Evolutionary conservation across 1,140 invertebrate species (phyloP).

Genomic region (Brachionus sp.): DNA sequence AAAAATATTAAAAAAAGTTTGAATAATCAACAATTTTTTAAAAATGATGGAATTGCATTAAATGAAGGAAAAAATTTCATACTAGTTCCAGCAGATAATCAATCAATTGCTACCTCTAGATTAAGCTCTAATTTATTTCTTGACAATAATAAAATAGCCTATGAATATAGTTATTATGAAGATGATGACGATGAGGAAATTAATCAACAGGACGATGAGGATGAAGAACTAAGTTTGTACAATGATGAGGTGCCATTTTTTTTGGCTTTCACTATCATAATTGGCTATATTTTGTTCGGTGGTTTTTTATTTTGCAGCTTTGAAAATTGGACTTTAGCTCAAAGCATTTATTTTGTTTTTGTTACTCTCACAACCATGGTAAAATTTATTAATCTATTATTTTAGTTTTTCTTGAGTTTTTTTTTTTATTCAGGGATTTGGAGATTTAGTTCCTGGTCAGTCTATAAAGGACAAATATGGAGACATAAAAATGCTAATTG

Average conservation of each 20-base stretch:
- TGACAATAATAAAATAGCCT: neutral
- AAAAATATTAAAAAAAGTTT: too few relatives aligned
- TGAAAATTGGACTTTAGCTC: constrained; percentile 80
- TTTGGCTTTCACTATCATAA: constrained; percentile 77
- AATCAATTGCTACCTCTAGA: neutral
- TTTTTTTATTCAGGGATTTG: constrained; percentile 67
- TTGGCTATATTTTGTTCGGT: constrained; percentile 83
- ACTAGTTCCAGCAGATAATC: neutral
- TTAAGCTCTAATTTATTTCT: neutral
- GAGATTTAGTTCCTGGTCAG: constrained; percentile 86
- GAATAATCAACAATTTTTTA: neutral
- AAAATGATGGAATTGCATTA: neutral
- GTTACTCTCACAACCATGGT: constrained; percentile 70
- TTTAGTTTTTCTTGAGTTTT: neutral
- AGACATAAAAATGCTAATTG: neutral
- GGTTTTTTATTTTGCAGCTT: constrained; percentile 78
- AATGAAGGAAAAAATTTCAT: constrained; percentile 22
- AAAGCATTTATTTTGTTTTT: constrained; percentile 91
- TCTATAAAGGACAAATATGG: constrained; percentile 48
- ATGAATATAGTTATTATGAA: neutral
- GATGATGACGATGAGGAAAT: constrained; percentile 34
- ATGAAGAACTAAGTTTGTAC: constrained; percentile 51
- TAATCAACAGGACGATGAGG: constrained; percentile 50
- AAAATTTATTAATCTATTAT: neutral
- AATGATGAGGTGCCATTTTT: constrained; percentile 64